Evolutionary conservation across 1,140 invertebrate genomes (phyloP), one percentile per base, ranked within the genome.

Genomic region (Heliothis subflexa): DNA sequence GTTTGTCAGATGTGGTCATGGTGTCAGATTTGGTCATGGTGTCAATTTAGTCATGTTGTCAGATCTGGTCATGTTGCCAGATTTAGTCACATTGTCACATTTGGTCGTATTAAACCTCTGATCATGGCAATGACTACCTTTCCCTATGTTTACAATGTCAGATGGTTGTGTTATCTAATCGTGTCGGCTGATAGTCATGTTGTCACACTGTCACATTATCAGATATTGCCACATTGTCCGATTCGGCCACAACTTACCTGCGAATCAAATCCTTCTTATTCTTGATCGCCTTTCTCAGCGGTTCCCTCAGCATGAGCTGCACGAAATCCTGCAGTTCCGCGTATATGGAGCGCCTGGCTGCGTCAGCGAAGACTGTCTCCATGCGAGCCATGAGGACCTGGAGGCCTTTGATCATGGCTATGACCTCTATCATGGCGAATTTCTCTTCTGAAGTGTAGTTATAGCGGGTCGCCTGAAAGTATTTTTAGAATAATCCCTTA

Each of bases 331-430:
- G 99, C 50, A 99, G 95, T 90, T 99, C 98, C 0, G 98, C 97
- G 95, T 99, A 99, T 83, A 99, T 99, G 91, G 98, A 98, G 49
- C 93, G 54, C 47, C 99, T 95, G 55, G 99, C 99, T 0, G 99
- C 98, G 93, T 99, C 99, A 47, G 98, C 98, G 90, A 99, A 99
- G 0, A 99, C 98, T 0, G 98, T 98, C 95, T 99, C 99, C 97
- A 99, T 99, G 62, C 99, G 95, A 5, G 98, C 97, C 98, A 99
- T 99, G 54, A 99, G 94, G 47, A 99, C 98, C 95, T 99, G 99
- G 10, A 99, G 95, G 2, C 99, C 99, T 95, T 99, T 99, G 83
- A 99, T 99, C 99, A 99, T 99, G 0, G 99, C 98, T 84, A 99
- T 99, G 16, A 99, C 98, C 95, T 99, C 99, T 83, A 99, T 99